phyloP scores from a whole-genome alignment of 2,888 invertebrate genomes.

The Diadromus collaris region DNA sequence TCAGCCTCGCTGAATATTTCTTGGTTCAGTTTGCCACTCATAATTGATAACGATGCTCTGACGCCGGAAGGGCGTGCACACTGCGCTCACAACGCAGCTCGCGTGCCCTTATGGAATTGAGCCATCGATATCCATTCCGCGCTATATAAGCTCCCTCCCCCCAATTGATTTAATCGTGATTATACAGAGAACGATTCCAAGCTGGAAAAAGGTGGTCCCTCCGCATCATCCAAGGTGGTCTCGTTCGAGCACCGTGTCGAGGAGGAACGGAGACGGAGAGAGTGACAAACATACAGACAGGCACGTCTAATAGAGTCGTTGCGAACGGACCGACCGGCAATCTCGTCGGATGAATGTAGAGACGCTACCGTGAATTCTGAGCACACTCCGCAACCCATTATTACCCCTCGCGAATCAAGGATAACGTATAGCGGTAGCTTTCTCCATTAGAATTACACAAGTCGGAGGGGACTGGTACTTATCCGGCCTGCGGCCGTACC shows the following conservation, averaged over 20 bases:
- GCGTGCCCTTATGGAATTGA: background rate
- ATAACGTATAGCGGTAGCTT: slow-evolving; percentile 29
- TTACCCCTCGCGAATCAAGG: slow-evolving; percentile 49
- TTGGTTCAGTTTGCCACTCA: background rate
- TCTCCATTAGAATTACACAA: slow-evolving; percentile 28
- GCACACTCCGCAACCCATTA: slow-evolving; percentile 32
- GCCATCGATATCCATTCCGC: background rate
- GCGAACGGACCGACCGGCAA: background rate
- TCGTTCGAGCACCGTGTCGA: background rate
- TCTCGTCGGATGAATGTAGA: background rate
- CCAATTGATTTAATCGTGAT: slow-evolving; percentile 16
- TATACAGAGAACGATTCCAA: slow-evolving; percentile 6
- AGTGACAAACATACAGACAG: slow-evolving; percentile 18
- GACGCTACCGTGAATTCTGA: slow-evolving; percentile 53
- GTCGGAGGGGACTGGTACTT: slow-evolving; percentile 12
- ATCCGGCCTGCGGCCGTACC: slow-evolving; percentile 4
- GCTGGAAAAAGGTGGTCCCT: background rate
- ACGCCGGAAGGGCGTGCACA: background rate
- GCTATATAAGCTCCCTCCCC: background rate
- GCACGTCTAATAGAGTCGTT: slow-evolving; percentile 27
- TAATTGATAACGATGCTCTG: background rate
- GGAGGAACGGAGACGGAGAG: slow-evolving; percentile 4
- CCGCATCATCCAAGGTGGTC: slow-evolving; percentile 37
- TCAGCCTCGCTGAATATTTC: slow-evolving; percentile 8
- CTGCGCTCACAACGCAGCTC: background rate